These are phyloP conservation scores for Cephus nigrinus DNA, from an alignment of 2,888 invertebrate genomes.

Conservation along the genomic window DNA sequence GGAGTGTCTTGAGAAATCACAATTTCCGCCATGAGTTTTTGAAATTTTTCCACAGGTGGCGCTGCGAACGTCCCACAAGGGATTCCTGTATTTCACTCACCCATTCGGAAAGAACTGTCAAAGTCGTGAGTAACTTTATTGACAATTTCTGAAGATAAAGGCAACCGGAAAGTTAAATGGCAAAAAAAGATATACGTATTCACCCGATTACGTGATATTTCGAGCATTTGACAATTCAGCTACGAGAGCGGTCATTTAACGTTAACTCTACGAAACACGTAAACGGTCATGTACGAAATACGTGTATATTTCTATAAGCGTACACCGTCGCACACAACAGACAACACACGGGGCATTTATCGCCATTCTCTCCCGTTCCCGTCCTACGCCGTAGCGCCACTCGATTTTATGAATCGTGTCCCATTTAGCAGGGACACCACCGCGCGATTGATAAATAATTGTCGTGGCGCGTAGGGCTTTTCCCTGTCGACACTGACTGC, in stretches of 20 bases:
- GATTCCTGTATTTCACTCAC: background rate
- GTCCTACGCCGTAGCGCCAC: background rate
- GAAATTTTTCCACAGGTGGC: background rate
- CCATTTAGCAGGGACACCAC: background rate
- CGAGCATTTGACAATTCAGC: background rate
- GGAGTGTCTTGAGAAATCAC: background rate
- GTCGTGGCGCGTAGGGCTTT: background rate
- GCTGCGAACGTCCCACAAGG: background rate
- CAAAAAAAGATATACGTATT: background rate
- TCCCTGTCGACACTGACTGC: background rate
- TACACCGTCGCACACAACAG: background rate
- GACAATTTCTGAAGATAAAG: background rate
- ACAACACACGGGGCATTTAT: background rate
- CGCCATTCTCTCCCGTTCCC: background rate
- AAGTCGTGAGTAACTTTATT: background rate
- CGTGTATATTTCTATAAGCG: background rate
- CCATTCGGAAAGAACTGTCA: background rate
- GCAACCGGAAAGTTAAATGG: background rate
- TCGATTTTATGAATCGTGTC: background rate
- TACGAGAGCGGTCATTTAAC: background rate
- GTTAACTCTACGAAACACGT: background rate
- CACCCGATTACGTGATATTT: background rate
- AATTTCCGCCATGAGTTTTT: background rate
- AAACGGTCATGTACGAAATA: background rate
- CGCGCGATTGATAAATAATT: background rate